These are phyloP conservation scores for Didymodactylos carnosus DNA, from an alignment of 2,888 invertebrate genomes.

Conservation along the genomic window DNA sequence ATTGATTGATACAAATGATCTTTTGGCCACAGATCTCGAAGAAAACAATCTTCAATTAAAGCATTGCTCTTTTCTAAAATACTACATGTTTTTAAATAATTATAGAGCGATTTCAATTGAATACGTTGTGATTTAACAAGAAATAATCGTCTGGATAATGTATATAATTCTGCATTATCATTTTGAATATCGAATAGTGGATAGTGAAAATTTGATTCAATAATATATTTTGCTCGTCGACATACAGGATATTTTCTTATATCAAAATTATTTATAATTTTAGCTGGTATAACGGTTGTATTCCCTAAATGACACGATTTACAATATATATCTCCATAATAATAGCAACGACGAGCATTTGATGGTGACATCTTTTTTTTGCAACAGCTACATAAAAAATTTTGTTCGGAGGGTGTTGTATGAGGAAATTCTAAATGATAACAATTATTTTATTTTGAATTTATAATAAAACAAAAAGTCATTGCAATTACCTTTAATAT, in stretches of 20 bases:
- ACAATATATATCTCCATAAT: not conserved
- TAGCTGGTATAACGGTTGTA: not conserved
- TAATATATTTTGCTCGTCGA: not conserved
- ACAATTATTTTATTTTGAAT: not conserved
- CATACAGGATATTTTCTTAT: not conserved
- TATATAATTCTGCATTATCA: not conserved
- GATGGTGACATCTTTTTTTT: not conserved
- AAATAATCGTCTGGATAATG: not conserved
- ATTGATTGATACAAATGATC: not conserved
- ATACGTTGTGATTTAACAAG: not conserved
- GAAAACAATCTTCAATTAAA: not conserved
- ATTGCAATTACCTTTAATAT: not conserved
- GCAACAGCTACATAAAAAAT: not conserved
- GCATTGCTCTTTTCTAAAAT: not conserved
- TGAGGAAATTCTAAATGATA: not conserved
- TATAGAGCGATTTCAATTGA: not conserved
- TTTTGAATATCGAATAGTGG: not conserved
- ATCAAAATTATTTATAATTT: not conserved
- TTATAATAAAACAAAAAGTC: not conserved
- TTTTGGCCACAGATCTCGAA: not conserved
- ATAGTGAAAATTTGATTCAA: not conserved
- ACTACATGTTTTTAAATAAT: not conserved
- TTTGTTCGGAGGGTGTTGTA: not conserved
- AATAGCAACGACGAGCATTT: not conserved
- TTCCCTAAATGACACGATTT: not conserved